These are phyloP conservation scores for Suricata suricatta DNA, from an alignment of 2,113 vertebrate species.

Conservation along the genomic window DNA sequence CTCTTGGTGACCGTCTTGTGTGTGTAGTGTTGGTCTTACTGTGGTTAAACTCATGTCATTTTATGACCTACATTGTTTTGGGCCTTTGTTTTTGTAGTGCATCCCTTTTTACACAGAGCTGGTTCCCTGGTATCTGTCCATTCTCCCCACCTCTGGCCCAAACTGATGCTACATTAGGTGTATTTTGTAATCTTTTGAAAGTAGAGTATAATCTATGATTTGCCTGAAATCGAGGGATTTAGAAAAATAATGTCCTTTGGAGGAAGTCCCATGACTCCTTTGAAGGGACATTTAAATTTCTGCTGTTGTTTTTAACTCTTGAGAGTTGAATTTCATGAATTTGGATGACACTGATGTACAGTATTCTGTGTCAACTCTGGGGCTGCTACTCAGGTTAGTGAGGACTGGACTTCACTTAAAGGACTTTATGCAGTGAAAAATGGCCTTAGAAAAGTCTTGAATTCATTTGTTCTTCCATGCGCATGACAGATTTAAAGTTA, in stretches of 20 bases:
- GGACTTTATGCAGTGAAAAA: not conserved
- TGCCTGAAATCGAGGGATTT: not conserved
- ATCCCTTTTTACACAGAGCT: not conserved
- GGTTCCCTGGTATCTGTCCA: not conserved
- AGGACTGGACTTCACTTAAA: not conserved
- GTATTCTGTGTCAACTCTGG: not conserved
- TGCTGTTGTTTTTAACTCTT: not conserved
- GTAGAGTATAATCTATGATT: not conserved
- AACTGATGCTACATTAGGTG: not conserved
- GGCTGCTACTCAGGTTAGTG: not conserved
- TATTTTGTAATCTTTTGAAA: constrained; percentile 12
- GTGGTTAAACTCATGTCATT: not conserved
- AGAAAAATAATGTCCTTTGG: not conserved
- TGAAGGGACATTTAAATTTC: constrained; percentile 33
- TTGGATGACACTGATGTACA: not conserved
- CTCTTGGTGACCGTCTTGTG: not conserved
- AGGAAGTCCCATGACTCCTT: not conserved
- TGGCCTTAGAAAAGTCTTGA: not conserved
- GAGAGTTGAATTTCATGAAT: not conserved
- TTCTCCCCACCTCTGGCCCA: not conserved
- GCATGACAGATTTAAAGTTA: not conserved
- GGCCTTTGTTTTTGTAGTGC: not conserved
- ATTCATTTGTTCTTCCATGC: not conserved
- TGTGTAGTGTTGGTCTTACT: not conserved
- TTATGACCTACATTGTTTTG: not conserved